phyloP scores from a whole-genome alignment of 1,140 invertebrate genomes.

The Apis mellifera region Amel_HAv3.1 CM009938.2:1827001-1827500 shows the following conservation, averaged over 20 bases:
- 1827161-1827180: background rate
- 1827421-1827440: background rate
- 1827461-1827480: slow-evolving; percentile 33
- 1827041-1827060: slow-evolving; percentile 13
- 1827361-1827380: background rate
- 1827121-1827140: slow-evolving; percentile 22
- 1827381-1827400: background rate
- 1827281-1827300: background rate
- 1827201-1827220: background rate
- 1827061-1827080: slow-evolving; percentile 11
- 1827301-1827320: background rate
- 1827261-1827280: background rate
- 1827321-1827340: slow-evolving; percentile 3
- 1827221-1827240: background rate
- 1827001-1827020: slow-evolving; percentile 20
- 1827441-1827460: background rate
- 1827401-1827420: background rate
- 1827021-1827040: slow-evolving; percentile 7
- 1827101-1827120: slow-evolving; percentile 35
- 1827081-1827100: slow-evolving; percentile 39
- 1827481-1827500: background rate
- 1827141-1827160: background rate
- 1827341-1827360: slow-evolving; percentile 7
- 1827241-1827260: background rate
- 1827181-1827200: background rate